A percentile compares a stretch with the other conserved stretches of the same genome.
Conservation (phyloP, 2,113 vertebrate genomes). For the Zosterops japonicus region DNA sequence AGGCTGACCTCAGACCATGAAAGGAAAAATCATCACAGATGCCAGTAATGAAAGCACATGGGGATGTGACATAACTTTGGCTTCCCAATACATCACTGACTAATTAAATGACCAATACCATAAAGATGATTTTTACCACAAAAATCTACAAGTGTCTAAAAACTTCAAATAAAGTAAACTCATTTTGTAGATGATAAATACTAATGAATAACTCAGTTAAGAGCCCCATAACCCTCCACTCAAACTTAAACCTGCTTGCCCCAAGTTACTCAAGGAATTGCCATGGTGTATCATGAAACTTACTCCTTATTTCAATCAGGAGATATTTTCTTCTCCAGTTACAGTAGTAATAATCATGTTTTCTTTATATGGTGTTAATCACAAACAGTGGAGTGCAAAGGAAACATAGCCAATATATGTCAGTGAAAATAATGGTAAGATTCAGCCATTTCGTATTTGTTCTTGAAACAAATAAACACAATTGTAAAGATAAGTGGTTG, state of each 20-base stretch:
- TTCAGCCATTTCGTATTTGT: not conserved
- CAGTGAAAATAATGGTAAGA: not conserved
- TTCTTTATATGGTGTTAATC: not conserved
- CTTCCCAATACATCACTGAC: not conserved
- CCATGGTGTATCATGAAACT: not conserved
- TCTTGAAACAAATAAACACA: not conserved
- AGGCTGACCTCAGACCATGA: not conserved
- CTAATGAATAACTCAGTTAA: not conserved
- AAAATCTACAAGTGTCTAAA: conserved; percentile 4
- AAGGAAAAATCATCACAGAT: not conserved
- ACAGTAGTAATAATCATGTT: not conserved
- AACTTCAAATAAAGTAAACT: not conserved
- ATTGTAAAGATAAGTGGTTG: not conserved
- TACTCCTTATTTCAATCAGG: not conserved
- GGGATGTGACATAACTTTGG: not conserved
- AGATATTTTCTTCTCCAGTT: not conserved
- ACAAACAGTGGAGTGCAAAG: not conserved
- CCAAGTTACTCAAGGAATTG: not conserved
- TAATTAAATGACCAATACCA: conserved; percentile 16
- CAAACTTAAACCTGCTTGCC: not conserved
- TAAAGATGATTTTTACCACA: not conserved
- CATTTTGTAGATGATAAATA: not conserved
- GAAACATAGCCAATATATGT: not conserved
- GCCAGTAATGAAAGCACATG: conserved; percentile 1
- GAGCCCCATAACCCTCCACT: not conserved